Evolutionary conservation across 2,888 invertebrate species (phyloP).

Genomic region (Drosophila dives): DNA sequence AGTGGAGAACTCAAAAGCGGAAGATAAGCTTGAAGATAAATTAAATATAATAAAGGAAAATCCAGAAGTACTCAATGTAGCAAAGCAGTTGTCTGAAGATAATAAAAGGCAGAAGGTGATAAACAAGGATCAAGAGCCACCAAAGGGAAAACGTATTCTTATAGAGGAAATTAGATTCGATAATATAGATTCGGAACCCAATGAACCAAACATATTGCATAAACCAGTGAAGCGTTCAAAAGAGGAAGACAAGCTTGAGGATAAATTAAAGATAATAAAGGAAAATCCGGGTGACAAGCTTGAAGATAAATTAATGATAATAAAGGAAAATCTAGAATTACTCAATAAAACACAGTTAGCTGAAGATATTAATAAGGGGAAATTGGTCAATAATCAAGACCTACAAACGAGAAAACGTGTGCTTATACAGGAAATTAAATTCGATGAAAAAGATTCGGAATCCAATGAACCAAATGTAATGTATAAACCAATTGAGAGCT

Average conservation of each 20-base stretch:
- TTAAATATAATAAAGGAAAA: conserved; percentile 15
- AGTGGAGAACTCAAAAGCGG: not conserved
- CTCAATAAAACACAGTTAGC: not conserved
- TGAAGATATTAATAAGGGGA: not conserved
- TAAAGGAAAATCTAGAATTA: conserved; percentile 27
- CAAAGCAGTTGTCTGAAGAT: not conserved
- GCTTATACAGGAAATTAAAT: conserved; percentile 40
- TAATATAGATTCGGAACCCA: not conserved
- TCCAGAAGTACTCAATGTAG: not conserved
- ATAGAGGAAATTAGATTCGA: conserved; percentile 39
- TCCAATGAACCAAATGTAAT: not conserved
- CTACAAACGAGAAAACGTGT: conserved; percentile 21
- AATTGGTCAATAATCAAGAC: not conserved
- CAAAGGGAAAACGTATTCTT: conserved; percentile 21
- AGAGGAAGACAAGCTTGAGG: not conserved
- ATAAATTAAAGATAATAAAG: conserved; percentile 17
- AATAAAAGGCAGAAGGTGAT: not conserved
- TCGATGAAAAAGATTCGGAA: not conserved
- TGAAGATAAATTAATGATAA: not conserved
- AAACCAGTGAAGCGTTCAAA: not conserved
- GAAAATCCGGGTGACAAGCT: too few relatives aligned
- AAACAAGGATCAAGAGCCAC: not conserved
- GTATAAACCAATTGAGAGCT: not conserved
- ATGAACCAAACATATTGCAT: not conserved
- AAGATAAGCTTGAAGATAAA: not conserved